Evolutionary conservation across 1,140 invertebrate genomes (phyloP).

Genomic region (Brevipalpus yothersi): DNA sequence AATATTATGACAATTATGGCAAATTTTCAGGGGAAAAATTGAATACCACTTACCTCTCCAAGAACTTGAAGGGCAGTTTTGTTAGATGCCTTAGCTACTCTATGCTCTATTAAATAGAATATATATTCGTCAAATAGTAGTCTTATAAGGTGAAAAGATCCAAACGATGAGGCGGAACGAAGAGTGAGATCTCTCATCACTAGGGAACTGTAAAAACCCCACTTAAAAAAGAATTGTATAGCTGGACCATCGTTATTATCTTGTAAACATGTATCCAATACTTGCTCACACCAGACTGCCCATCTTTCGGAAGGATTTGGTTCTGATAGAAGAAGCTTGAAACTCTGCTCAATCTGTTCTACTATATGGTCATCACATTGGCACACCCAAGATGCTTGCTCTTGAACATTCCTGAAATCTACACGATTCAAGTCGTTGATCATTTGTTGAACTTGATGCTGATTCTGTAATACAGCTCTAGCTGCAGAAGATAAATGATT

Average conservation of each 20-base stretch:
- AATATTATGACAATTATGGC: no score
- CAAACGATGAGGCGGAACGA: conserved; percentile 87
- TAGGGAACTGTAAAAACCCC: conserved; percentile 97
- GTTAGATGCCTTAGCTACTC: conserved; percentile 67
- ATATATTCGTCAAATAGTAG: conserved; percentile 97
- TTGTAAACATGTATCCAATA: conserved; percentile 59
- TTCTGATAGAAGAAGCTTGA: conserved; percentile 71
- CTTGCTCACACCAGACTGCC: conserved; percentile 83
- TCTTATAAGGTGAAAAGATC: conserved; percentile 92
- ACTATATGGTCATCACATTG: conserved; percentile 71
- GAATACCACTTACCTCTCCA: conserved; percentile 1
- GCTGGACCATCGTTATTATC: conserved; percentile 21
- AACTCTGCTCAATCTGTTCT: conserved; percentile 65
- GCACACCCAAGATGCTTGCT: conserved; percentile 87
- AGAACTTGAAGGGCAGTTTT: conserved; percentile 47
- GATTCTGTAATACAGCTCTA: conserved; percentile 79
- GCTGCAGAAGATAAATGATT: conserved; percentile 94
- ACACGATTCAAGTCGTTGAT: conserved; percentile 83
- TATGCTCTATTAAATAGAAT: conserved; percentile 92
- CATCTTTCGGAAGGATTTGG: conserved; percentile 86
- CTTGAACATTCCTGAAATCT: conserved; percentile 86
- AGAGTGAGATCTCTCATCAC: conserved; percentile 82
- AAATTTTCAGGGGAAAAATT: no score
- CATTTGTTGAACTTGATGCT: conserved; percentile 89
- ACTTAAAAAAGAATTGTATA: conserved; percentile 83